Evolutionary conservation across 1,140 invertebrate genomes (phyloP).

Genomic region (Eumaeus atala): DNA sequence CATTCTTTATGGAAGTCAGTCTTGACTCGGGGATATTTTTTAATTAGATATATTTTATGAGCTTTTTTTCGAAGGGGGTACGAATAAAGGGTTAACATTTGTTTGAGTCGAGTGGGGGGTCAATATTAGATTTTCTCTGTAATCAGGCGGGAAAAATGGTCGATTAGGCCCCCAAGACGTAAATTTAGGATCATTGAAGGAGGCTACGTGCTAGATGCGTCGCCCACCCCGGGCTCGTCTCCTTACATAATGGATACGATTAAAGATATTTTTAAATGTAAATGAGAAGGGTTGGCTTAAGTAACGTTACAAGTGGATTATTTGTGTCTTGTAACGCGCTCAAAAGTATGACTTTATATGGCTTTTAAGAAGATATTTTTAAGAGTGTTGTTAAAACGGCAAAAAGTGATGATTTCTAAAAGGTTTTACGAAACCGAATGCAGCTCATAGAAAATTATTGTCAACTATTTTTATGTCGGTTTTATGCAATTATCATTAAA

Average conservation of each 20-base stretch:
- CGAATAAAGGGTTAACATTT: conserved; percentile 72
- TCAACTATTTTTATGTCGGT: too few species aligned
- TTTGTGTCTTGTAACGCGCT: conserved; percentile 9
- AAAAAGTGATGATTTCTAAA: too few species aligned
- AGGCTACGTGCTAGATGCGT: conserved; percentile 43
- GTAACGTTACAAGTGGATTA: conserved; percentile 16
- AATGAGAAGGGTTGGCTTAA: conserved; percentile 22
- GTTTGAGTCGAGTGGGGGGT: conserved; percentile 57
- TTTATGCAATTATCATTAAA: too few species aligned
- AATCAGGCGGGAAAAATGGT: conserved; percentile 70
- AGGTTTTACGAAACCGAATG: too few species aligned
- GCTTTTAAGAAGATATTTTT: too few species aligned
- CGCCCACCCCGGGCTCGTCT: conserved; percentile 35
- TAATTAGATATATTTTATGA: conserved; percentile 76
- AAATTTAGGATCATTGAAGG: conserved; percentile 68
- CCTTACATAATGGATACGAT: conserved; percentile 40
- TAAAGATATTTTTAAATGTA: conserved; percentile 39
- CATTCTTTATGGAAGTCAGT: conserved; percentile 74
- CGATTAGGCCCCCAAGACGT: conserved; percentile 63
- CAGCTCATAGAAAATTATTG: too few species aligned
- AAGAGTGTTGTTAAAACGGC: too few species aligned
- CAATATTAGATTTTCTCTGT: conserved; percentile 64
- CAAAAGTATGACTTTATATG: conserved; percentile 3
- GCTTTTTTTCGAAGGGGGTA: conserved; percentile 65
- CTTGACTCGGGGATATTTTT: conserved; percentile 74